Evolutionary conservation across 2,113 vertebrate species (phyloP), one percentile per base, ranked within the genome.

Genomic region (Notarius quadriscutis): DNA sequence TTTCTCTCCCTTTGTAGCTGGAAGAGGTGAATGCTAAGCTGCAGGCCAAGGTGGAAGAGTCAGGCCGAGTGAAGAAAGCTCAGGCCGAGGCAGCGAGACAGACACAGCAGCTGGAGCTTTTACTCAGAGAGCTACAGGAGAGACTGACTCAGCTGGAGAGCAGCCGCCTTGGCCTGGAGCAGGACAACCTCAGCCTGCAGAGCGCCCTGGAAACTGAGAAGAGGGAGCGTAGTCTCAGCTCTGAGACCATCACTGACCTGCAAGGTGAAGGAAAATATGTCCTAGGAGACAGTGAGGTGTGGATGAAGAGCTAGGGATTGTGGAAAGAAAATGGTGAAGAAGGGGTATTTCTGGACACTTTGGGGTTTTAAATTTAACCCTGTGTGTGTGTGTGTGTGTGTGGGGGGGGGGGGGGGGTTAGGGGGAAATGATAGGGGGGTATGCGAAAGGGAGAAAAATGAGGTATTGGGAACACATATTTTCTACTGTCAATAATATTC

Each of bases 81-180:
- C 97, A 99, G 41, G 95, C 94, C 0, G 98, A 99, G 93, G 95
- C 92, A 48, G 96, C 96, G 27, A 98, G 97, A 89, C 97, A 98
- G 92, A 95, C 96, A 53, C 97, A 98, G 92, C 95, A 96, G 93
- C 92, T 99, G 90, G 98, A 99, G 93, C 92, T 94, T 51, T 97
- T 96, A 90, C 96, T 97, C 72, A 93, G 95, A 93, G 97, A 99
- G 74, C 90, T 96, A n/a, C 97, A 97, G 92, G 96, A 97, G 91
- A 97, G 97, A 91, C 96, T 95, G 89, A 95, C 94, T 91, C 90
- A 96, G 69, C 92, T 99, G 84, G 98, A 99, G 91, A 96, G 95
- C 84, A 91, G 95, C 27, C 97, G 96, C 88, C 94, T 97, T 91
- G 95, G 96, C 91, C 93, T 98, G 90, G 97, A 99, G 92, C 98